Evolutionary conservation across 2,797 vertebrate species (phyloP), one percentile per base, ranked within the genome.

Genomic region (Linurgus olivaceus): DNA sequence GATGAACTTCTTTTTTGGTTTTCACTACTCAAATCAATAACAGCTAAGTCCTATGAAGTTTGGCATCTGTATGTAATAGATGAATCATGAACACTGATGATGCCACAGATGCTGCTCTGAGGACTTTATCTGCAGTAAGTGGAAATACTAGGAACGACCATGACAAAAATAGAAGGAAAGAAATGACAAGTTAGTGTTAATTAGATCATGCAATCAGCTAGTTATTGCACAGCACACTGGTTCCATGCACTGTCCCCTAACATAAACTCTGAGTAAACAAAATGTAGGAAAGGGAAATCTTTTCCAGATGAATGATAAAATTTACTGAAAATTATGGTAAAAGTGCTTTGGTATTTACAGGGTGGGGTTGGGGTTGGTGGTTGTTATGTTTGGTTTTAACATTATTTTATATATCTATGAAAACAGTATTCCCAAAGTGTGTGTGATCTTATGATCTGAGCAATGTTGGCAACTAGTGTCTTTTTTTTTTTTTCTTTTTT

Each of bases 291-390:
- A 67, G 11, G 33, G 6, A 74, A 88, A 35, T 66, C 3, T 17
- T 72, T 95, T 93, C 23, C 47, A 58, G 17, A 50, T 38, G 24
- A 42, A 52, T 67, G 11, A 48, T 17, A 87, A 89, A 76, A 86
- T 86, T 4, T 74, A 13, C 20, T 73, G 20, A 67, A 72, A 79
- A 16, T 72, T 47, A n/a, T 6, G 54, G 7, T 31, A 58, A 54
- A 68, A 75, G 4, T 81, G 7, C 3, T 74, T 81, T 73, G 52
- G 18, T 29, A 55, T 86, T 77, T 77, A 24, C 7, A 58, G 18
- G 6, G 3, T 47, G 9, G 0, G 2, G 4, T 45, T 52, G 6
- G 1, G 2, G 4, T 45, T 52, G 5, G 4, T 61, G 23, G 16
- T 0, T 3, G n/a, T 28, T n/a, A 14, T 50, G 2, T 9, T 31